Percentiles rank a stretch among this genome's conserved stretches.
Evolutionary conservation across 2,888 invertebrate genomes (phyloP).

Genomic region (Nephrotoma flavescens): DNA sequence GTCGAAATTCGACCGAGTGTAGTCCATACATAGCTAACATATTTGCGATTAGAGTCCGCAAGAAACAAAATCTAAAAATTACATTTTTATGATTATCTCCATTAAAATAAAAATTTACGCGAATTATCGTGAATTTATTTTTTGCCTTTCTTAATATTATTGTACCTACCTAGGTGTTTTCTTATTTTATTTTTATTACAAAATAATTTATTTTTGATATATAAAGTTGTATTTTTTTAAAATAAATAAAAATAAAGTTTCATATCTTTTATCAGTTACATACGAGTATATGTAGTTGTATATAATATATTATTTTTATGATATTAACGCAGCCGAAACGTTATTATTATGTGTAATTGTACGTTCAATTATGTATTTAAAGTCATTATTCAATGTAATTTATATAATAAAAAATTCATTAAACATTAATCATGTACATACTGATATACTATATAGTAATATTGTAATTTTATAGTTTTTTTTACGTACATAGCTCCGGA

Average conservation of each 20-base stretch:
- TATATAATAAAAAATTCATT: slow-evolving; percentile 1
- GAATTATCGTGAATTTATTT: background rate
- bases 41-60: background rate
- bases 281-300: background rate
- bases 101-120: background rate
- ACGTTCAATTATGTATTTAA: slow-evolving; percentile 1
- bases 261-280: background rate
- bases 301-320: background rate
- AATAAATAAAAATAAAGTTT: background rate
- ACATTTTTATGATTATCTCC: background rate
- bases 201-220: background rate
- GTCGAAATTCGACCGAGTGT: background rate
- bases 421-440: background rate
- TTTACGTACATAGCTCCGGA: background rate
- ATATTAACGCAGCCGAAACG: background rate
- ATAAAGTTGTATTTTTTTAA: background rate
- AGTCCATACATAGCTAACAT: background rate
- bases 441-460: background rate
- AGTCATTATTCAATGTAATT: slow-evolving; percentile 1
- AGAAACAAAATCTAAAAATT: background rate
- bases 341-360: background rate
- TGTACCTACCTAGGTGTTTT: background rate
- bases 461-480: background rate
- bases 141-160: background rate
- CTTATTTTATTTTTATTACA: background rate